These are phyloP conservation scores for Callaeas wilsoni DNA, from an alignment of 2,113 vertebrate genomes.

Conservation along the genomic window DNA sequence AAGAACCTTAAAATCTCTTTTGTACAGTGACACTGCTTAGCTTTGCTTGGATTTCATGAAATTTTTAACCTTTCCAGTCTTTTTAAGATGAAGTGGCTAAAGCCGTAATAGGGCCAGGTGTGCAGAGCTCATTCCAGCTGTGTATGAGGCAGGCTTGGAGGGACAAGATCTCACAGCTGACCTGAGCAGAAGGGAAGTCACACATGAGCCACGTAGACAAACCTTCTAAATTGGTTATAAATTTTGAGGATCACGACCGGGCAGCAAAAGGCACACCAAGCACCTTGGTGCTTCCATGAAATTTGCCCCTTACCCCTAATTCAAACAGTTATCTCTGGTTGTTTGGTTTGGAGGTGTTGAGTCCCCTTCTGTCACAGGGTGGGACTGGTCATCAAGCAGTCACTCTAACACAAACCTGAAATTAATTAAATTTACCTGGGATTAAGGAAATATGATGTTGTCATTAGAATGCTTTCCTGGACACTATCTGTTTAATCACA, in stretches of 20 bases:
- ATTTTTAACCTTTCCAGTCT: background rate
- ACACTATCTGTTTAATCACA: background rate
- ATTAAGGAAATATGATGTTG: background rate
- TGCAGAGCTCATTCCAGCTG: background rate
- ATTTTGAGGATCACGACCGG: background rate
- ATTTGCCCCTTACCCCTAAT: background rate
- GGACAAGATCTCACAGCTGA: background rate
- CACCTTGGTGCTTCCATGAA: background rate
- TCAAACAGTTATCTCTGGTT: background rate
- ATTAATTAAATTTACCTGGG: background rate
- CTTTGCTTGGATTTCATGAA: background rate
- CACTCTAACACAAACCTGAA: background rate
- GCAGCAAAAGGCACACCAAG: background rate
- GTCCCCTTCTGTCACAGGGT: background rate
- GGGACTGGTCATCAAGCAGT: background rate
- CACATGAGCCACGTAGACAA: fast-evolving
- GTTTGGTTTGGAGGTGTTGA: background rate
- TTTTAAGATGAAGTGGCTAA: background rate
- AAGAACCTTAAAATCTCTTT: background rate
- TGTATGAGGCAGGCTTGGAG: background rate
- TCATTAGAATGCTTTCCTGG: background rate
- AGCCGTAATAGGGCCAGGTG: background rate
- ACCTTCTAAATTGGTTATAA: background rate
- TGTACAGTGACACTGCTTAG: background rate
- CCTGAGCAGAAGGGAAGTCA: background rate